Base-by-base conservation (phyloP, 2,888 invertebrate genomes). In the Pseudolycoriella hygida region DNA sequence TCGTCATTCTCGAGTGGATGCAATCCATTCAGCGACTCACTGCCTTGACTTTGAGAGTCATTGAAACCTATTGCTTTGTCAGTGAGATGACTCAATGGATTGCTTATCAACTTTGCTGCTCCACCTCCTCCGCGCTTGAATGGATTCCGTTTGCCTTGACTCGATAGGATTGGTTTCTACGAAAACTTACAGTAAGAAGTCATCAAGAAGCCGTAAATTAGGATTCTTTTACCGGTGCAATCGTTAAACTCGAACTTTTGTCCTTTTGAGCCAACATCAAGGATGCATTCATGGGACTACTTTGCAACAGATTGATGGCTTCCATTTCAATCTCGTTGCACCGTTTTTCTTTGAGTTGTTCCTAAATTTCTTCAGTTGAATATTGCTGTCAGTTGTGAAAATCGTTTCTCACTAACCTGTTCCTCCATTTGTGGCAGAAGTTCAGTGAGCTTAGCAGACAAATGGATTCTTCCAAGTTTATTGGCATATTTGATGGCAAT, bases 401-500 rank as follows among this genome's bases (percentile, higher is more conserved):
- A n/a, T 45, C 20, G n/a, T 40, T 12, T 17, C 2, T n/a, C 12
- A 37, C 50, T 49, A 45, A 58, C 59, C 30, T 60, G 52, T 20
- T 62, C 59, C 43, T 66, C 62, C 31, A 64, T 45, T 45, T 61
- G 60, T 2, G 64, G 71, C 3, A 77, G 67, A 11, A 83, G 56
- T 51, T 74, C 72, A 1, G 72, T 70, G 19, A 93, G 67, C 58
- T 82, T 81, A 53, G 88, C 84, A 0, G 84, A 83, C 40, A 94
- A 68, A 55, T 83, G 78, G 53, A 77, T 74, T 53, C 80, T 76
- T 18, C 85, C 80, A 11, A 83, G 67, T 51, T 84, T 77, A 0
- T 78, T 76, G 1, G 92, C 87, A 64, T 92, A 94, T 59, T 86
- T 88, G n/a, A 86, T 79, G 1, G 89, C 90, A 32, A 90, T 67